These are phyloP conservation scores for Thunnus maccoyii DNA, from an alignment of 2,113 vertebrate genomes.

Conservation along the genomic window DNA sequence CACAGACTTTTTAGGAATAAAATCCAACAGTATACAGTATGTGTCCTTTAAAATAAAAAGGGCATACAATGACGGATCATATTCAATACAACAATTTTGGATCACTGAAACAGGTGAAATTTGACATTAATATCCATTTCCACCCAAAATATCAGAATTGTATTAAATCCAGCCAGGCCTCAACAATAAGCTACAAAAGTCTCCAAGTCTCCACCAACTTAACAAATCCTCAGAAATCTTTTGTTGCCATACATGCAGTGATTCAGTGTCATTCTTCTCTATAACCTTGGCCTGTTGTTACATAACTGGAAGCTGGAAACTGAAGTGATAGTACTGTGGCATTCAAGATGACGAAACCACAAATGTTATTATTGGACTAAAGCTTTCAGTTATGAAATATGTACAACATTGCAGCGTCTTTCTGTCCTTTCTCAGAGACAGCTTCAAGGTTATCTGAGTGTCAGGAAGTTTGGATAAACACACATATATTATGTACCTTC, in stretches of 20 bases:
- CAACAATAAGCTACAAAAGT: conserved; percentile 19
- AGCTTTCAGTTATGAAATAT: not conserved
- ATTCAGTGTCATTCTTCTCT: conserved; percentile 14
- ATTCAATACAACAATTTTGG: conserved; percentile 22
- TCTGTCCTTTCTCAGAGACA: conserved; percentile 24
- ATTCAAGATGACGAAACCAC: conserved; percentile 18
- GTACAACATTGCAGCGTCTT: not conserved
- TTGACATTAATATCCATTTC: conserved; percentile 16
- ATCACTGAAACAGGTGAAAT: not conserved
- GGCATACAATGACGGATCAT: conserved; percentile 24
- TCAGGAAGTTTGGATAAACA: not conserved
- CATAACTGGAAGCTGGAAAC: conserved; percentile 20
- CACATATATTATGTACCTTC: too few relatives aligned
- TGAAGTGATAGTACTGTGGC: not conserved
- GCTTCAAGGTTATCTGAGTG: not conserved
- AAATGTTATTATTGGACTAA: not conserved
- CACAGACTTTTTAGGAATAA: conserved; percentile 5
- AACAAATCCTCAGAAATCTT: conserved; percentile 35
- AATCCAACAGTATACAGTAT: not conserved
- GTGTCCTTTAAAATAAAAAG: conserved; percentile 3
- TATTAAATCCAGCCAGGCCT: conserved; percentile 6
- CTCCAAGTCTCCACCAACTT: conserved; percentile 15
- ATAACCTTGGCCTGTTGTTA: conserved; percentile 35
- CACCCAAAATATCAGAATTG: not conserved
- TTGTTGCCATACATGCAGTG: conserved; percentile 2